These are phyloP conservation scores for Drosophila gaucha DNA, from an alignment of 2,888 invertebrate genomes.

Conservation along the genomic window DNA sequence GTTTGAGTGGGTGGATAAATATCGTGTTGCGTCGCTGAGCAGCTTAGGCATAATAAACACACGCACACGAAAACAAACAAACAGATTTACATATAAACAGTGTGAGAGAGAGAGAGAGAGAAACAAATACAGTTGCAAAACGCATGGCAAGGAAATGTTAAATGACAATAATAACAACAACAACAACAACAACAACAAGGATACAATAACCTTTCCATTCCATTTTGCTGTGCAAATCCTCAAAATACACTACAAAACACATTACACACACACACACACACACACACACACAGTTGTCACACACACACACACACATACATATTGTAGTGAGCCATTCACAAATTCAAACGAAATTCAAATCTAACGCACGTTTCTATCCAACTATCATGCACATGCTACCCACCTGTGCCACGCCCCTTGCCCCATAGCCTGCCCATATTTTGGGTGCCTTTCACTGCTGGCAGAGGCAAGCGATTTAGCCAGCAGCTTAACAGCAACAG, in stretches of 20 bases:
- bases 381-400: slow-evolving; percentile 28
- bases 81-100: slow-evolving; percentile 71
- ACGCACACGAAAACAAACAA: slow-evolving; percentile 60
- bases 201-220: slow-evolving; percentile 29
- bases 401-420: background rate
- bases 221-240: slow-evolving; percentile 80
- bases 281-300: slow-evolving; percentile 8
- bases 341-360: slow-evolving; percentile 73
- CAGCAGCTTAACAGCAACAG: slow-evolving; percentile 43
- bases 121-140: slow-evolving; percentile 7
- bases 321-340: slow-evolving; percentile 53
- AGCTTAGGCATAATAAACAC: slow-evolving; percentile 69
- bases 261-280: slow-evolving; percentile 46
- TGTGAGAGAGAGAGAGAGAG: slow-evolving; percentile 4
- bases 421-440: background rate
- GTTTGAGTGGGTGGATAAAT: slow-evolving; percentile 60
- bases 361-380: slow-evolving; percentile 58
- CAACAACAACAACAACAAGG: slow-evolving; percentile 33
- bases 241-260: slow-evolving; percentile 75
- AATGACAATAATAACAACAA: slow-evolving; percentile 52
- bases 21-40: slow-evolving; percentile 77
- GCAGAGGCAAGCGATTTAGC: slow-evolving; percentile 32
- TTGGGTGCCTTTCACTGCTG: slow-evolving; percentile 4
- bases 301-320: slow-evolving; percentile 8
- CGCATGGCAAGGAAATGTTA: slow-evolving; percentile 43